Conservation (phyloP, 2,888 invertebrate genomes). For the Bibio marci region DNA sequence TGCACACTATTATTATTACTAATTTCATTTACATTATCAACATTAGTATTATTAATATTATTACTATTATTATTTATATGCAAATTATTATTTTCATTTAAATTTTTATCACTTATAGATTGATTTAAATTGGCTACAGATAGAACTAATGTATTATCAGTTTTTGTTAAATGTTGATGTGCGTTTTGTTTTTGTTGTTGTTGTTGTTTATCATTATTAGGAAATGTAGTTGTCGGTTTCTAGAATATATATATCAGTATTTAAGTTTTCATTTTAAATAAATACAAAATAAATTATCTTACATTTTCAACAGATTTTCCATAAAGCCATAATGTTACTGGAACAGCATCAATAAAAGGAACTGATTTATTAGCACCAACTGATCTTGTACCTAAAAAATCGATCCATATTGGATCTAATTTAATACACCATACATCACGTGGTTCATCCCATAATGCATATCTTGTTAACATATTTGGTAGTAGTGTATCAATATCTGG, state of each 20-base stretch:
- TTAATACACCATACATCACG: constrained; percentile 76
- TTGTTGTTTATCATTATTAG: not conserved
- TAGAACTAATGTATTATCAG: no score
- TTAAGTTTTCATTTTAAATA: no score
- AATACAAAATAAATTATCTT: not conserved
- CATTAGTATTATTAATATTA: no score
- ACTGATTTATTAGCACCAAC: constrained; percentile 54
- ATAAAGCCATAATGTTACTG: constrained; percentile 70
- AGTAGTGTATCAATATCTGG: constrained; percentile 1
- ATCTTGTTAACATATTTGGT: constrained; percentile 20
- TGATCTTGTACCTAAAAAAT: constrained; percentile 72
- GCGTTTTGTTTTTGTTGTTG: no score
- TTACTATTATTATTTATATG: no score
- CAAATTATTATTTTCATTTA: no score
- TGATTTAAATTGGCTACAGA: no score
- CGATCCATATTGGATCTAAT: constrained; percentile 84
- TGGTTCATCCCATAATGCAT: constrained; percentile 64
- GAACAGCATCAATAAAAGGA: constrained; percentile 71
- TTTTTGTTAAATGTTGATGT: no score
- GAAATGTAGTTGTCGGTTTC: not conserved
- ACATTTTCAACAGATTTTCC: constrained; percentile 14
- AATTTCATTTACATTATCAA: no score
- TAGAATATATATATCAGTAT: no score
- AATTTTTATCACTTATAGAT: no score
- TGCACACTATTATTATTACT: no score